Conservation (phyloP, 2,113 vertebrate species). For the Xenopus laevis region DNA sequence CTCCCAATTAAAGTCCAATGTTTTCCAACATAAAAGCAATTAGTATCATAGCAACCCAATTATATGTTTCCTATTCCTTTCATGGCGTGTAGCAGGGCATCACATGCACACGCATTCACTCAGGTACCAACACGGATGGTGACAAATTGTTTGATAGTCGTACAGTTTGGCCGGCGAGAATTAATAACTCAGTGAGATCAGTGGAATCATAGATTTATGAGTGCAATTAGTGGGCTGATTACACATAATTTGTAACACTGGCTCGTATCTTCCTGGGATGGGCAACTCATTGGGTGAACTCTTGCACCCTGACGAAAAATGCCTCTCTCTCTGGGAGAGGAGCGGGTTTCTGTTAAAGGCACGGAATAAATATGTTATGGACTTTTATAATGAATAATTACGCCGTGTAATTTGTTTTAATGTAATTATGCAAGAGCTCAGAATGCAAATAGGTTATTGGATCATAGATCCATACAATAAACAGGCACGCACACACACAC, state of each 20-base stretch:
- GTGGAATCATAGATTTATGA: conserved; percentile 42
- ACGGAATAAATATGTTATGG: too few species aligned
- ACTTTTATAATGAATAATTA: too few species aligned
- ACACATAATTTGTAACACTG: conserved; percentile 32
- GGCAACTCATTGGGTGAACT: conserved; percentile 1
- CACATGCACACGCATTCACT: not conserved
- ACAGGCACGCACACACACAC: too few species aligned
- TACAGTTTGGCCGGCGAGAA: conserved; percentile 17
- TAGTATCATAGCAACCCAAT: conserved; percentile 9
- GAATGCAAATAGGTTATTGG: too few species aligned
- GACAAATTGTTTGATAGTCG: conserved; percentile 31
- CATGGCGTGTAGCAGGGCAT: not conserved
- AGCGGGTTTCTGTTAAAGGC: too few species aligned
- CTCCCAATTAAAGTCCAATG: not conserved
- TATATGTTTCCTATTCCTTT: not conserved
- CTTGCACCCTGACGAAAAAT: too few species aligned
- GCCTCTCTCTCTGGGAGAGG: too few species aligned
- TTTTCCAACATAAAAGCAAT: not conserved
- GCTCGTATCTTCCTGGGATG: conserved; percentile 4
- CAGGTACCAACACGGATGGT: conserved; percentile 16
- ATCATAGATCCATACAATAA: too few species aligned
- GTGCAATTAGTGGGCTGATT: conserved; percentile 38
- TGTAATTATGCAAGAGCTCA: too few species aligned
- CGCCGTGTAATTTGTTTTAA: too few species aligned
- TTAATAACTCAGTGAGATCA: conserved; percentile 40